A percentile compares a stretch with the other conserved stretches of the same genome.
These are phyloP conservation scores for Antheraea mylitta DNA, from an alignment of 1,140 invertebrate species.

Conservation along the genomic window DNA sequence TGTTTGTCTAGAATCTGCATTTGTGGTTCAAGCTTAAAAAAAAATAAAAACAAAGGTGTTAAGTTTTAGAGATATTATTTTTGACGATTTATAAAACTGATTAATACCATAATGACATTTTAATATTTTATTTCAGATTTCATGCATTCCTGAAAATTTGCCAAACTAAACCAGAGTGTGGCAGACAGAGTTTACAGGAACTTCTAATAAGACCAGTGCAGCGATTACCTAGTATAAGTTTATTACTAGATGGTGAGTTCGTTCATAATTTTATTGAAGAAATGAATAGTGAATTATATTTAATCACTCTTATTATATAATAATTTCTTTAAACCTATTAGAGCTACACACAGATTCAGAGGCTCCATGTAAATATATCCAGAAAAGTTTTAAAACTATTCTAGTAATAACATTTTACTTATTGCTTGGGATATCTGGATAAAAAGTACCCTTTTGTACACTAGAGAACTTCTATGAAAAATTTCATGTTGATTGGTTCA, in stretches of 20 bases:
- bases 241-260: conserved; percentile 92
- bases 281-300: not conserved
- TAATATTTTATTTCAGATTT: conserved; percentile 81
- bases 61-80: too few relatives aligned
- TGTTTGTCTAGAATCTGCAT: too few relatives aligned
- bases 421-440: too few relatives aligned
- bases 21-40: too few relatives aligned
- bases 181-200: conserved; percentile 95
- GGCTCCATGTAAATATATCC: not conserved
- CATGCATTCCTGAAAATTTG: conserved; percentile 99
- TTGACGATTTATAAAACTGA: too few relatives aligned
- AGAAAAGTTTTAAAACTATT: too few relatives aligned
- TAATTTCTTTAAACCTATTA: not conserved
- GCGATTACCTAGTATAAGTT: conserved; percentile 95
- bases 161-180: conserved; percentile 95
- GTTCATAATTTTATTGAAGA: not conserved
- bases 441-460: too few relatives aligned
- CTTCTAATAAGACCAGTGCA: conserved; percentile 98
- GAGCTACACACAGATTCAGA: not conserved
- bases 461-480: too few relatives aligned
- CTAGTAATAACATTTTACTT: too few relatives aligned
- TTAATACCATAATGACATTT: not conserved
- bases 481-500: too few relatives aligned
- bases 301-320: not conserved
- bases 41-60: too few relatives aligned